Base-by-base conservation (phyloP, 1,140 invertebrate genomes). In the Neomicropteryx cornuta region DNA sequence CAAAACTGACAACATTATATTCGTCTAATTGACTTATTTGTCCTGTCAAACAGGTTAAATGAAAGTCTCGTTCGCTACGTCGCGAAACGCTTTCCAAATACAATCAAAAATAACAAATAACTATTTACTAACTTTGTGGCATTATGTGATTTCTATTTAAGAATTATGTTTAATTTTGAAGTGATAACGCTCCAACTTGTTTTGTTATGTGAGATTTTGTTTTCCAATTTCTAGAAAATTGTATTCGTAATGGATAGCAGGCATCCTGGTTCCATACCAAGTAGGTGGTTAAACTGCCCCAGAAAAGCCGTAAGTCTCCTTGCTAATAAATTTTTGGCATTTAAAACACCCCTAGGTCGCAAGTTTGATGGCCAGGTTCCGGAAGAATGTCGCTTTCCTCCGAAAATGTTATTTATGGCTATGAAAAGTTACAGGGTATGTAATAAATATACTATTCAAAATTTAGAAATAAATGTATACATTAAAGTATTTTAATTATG, bases 201-300 rank as follows among this genome's bases (percentile, higher is more conserved):
- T n/a, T n/a, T n/a, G n/a, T n/a, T n/a, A n/a, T n/a, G n/a, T n/a
- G n/a, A n/a, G n/a, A n/a, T n/a, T n/a, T n/a, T n/a, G n/a, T n/a
- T n/a, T n/a, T n/a, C n/a, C n/a, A n/a, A n/a, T n/a, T n/a, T n/a
- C n/a, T n/a, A n/a, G n/a, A n/a, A n/a, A n/a, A n/a, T n/a, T n/a
- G n/a, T n/a, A n/a, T n/a, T n/a, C 10, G 45, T 11, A 29, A 56
- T 60, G 55, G 46, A 54, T 17, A 43, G 46, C 24, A 48, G 49
- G 41, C 65, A 66, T 44, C 70, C 78, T 36, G 82, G 80, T 3
- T 73, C 76, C 3, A 60, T 93, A 28, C 92, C 93, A 13, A 80
- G 83, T 29, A 73, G 92, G 43, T 97, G 94, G 94, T 66, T 95
- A 1, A 72, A 86, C 41, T 97, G 93, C 63, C 94, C 94, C 22